A percentile compares a stretch with the other conserved stretches of the same genome.
Evolutionary conservation across 2,888 invertebrate genomes (phyloP).

Genomic region (Neuroscelio doddi): DNA sequence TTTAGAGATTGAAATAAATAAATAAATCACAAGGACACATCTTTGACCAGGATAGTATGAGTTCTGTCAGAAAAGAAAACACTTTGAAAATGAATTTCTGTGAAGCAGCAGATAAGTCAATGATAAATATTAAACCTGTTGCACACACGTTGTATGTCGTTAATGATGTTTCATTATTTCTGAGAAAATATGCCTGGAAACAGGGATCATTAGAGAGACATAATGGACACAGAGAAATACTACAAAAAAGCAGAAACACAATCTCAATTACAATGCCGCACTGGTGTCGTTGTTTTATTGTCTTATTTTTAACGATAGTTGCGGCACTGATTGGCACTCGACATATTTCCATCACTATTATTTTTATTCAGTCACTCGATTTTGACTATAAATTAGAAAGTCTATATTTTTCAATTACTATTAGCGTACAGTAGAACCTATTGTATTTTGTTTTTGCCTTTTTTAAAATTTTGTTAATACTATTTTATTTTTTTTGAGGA

Average conservation of each 20-base stretch:
- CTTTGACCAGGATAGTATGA: constrained; percentile 28
- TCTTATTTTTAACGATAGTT: constrained; percentile 32
- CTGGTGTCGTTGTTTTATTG: constrained; percentile 39
- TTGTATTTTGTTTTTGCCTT: not conserved
- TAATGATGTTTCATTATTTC: constrained; percentile 47
- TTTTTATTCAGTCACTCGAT: constrained; percentile 3
- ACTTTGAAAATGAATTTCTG: constrained; percentile 15
- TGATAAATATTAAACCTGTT: constrained; percentile 46
- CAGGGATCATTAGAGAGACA: constrained; percentile 40
- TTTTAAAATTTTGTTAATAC: not conserved
- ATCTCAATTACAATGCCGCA: constrained; percentile 34
- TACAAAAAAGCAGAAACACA: constrained; percentile 37
- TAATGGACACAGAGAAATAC: constrained; percentile 35
- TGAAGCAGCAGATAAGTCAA: constrained; percentile 27
- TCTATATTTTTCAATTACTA: constrained; percentile 7
- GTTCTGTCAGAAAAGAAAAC: constrained; percentile 21
- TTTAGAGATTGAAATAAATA: constrained; percentile 17
- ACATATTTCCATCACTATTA: constrained; percentile 11
- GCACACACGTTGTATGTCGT: constrained; percentile 38
- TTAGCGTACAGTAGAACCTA: constrained; percentile 4
- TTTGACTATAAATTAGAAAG: constrained; percentile 19
- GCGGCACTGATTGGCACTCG: constrained; percentile 23
- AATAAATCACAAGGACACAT: constrained; percentile 30
- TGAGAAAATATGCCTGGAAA: constrained; percentile 43
- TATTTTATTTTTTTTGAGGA: too few species aligned